Evolutionary conservation across 2,888 invertebrate species (phyloP).

Genomic region (Dascillus cervinus): DNA sequence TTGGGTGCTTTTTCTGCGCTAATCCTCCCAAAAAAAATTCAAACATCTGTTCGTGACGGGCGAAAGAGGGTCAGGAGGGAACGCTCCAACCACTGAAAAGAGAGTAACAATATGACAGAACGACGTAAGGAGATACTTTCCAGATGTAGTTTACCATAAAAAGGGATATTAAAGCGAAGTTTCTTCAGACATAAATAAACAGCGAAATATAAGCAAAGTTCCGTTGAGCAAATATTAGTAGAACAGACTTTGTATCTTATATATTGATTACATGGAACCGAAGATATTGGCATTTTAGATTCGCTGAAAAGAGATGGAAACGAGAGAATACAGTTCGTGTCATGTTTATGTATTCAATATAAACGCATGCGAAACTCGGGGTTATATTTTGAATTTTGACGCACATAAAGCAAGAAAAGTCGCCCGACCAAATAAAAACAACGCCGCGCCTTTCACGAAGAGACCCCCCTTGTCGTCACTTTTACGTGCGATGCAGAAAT

Average conservation of each 20-base stretch:
- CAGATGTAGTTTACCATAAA: slow-evolving; percentile 15
- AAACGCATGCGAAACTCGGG: no score
- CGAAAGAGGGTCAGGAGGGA: no score
- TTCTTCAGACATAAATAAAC: slow-evolving; percentile 12
- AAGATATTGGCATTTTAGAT: slow-evolving; percentile 12
- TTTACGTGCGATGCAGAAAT: no score
- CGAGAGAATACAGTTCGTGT: neutral
- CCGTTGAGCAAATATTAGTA: slow-evolving; percentile 15
- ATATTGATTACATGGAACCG: slow-evolving; percentile 11
- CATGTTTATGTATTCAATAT: neutral
- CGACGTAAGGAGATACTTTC: slow-evolving; percentile 15
- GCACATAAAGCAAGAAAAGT: no score
- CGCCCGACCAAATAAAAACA: no score
- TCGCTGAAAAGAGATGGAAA: slow-evolving; percentile 1
- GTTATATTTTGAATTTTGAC: no score
- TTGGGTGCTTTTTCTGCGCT: no score
- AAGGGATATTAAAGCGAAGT: slow-evolving; percentile 10
- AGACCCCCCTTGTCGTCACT: no score
- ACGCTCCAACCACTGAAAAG: slow-evolving; percentile 8
- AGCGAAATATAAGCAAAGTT: slow-evolving; percentile 14
- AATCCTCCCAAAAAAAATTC: no score
- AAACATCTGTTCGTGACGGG: no score
- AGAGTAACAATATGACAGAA: slow-evolving; percentile 13
- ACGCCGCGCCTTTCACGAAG: no score
- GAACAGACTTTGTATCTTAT: slow-evolving; percentile 12